Conservation (phyloP, 2,113 vertebrate genomes). For the Drymodes brunneopygia region DNA sequence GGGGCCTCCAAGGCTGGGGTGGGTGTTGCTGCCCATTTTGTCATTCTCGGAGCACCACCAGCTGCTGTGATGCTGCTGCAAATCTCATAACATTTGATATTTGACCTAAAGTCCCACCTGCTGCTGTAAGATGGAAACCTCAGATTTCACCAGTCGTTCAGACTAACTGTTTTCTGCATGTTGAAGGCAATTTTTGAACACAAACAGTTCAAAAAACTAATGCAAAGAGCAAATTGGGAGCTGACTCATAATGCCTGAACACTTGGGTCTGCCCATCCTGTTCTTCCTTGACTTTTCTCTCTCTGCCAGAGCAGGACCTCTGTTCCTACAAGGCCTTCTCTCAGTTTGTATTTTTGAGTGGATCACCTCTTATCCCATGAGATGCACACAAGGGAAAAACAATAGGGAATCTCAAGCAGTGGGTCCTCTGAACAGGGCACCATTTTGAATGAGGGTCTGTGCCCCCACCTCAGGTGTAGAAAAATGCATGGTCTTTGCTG, state of each 20-base stretch:
- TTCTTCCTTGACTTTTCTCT: not conserved
- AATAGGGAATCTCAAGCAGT: not conserved
- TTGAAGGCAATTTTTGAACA: not conserved
- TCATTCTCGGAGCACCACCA: not conserved
- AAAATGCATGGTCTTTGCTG: not conserved
- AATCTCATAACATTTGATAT: not conserved
- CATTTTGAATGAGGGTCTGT: not conserved
- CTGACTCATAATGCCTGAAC: not conserved
- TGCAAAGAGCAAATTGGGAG: not conserved
- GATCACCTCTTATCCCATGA: not conserved
- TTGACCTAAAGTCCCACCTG: not conserved
- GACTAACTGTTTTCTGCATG: not conserved
- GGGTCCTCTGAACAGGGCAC: not conserved
- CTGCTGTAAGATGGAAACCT: not conserved
- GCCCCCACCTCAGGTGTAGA: not conserved
- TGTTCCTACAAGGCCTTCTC: not conserved
- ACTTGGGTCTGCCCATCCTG: not conserved
- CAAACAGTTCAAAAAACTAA: not conserved
- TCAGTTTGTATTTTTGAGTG: not conserved
- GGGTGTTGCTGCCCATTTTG: accelerated
- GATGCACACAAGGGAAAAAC: not conserved
- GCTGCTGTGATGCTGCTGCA: not conserved
- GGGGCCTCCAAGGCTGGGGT: not conserved
- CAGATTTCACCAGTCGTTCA: not conserved
- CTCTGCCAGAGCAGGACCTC: not conserved